Conservation (phyloP, 2,797 vertebrate genomes). For the Sebastes paucispinis region DNA sequence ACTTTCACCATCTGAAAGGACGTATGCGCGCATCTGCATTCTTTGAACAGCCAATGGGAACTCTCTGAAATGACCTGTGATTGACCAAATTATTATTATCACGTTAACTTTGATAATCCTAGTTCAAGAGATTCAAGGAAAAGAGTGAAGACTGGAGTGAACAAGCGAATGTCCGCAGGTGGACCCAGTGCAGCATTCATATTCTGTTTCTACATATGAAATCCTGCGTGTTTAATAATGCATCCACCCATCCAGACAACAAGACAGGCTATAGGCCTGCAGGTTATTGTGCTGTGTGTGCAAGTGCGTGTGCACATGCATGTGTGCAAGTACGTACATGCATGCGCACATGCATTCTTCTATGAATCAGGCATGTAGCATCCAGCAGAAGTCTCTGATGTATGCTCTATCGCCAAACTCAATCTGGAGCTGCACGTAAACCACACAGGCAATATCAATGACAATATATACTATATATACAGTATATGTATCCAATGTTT, state of each 20-base stretch:
- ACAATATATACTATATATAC: conserved; percentile 60
- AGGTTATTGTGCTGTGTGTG: conserved; percentile 57
- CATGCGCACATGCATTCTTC: conserved; percentile 21
- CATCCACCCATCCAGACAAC: conserved; percentile 65
- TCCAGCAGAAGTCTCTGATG: conserved; percentile 64
- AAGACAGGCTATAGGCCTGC: conserved; percentile 70
- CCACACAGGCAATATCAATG: conserved; percentile 76
- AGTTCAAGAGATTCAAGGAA: conserved; percentile 8
- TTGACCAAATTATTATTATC: not conserved
- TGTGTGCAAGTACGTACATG: conserved; percentile 4
- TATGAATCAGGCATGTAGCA: conserved; percentile 55
- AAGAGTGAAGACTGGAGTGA: conserved; percentile 21
- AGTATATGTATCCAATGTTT: conserved; percentile 70
- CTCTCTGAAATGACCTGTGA: not conserved
- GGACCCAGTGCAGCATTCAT: conserved; percentile 58
- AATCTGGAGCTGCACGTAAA: conserved; percentile 69
- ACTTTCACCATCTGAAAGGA: not conserved
- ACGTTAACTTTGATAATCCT: too few relatives aligned
- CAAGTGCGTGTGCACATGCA: not conserved
- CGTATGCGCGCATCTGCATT: not conserved
- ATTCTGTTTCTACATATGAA: conserved; percentile 73
- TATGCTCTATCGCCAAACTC: conserved; percentile 69
- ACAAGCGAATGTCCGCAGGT: conserved; percentile 37
- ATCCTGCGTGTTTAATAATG: conserved; percentile 77
- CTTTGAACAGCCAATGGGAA: not conserved